Evolutionary conservation across 2,113 vertebrate genomes (phyloP).

Genomic region (Monopterus albus): DNA sequence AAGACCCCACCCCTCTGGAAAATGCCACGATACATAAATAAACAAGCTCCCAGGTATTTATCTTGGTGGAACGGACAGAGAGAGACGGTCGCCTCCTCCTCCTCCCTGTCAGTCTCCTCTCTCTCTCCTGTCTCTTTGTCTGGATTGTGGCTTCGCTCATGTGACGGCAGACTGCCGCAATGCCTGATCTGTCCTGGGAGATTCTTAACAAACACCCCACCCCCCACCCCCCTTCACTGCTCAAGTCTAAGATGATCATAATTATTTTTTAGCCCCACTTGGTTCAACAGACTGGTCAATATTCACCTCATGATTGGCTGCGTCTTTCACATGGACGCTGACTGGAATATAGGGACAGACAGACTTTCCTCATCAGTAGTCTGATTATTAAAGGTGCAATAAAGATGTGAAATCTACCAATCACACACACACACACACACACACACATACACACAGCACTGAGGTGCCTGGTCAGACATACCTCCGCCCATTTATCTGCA

Average conservation of each 20-base stretch:
- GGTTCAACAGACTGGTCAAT: slow-evolving; percentile 55
- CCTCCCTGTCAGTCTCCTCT: slow-evolving; percentile 49
- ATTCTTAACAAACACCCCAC: slow-evolving; percentile 73
- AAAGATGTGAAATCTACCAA: slow-evolving; percentile 31
- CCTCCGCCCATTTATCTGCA: slow-evolving; percentile 49
- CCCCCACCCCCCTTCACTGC: slow-evolving; percentile 6
- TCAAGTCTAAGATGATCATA: slow-evolving; percentile 56
- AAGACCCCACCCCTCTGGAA: slow-evolving; percentile 26
- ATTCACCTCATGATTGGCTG: slow-evolving; percentile 52
- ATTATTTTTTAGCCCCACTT: slow-evolving; percentile 49
- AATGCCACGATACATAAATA: slow-evolving; percentile 43
- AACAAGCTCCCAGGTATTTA: slow-evolving; percentile 64
- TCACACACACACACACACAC: not conserved
- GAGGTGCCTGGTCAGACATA: slow-evolving; percentile 37
- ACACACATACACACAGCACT: slow-evolving; percentile 10
- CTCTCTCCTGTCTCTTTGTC: slow-evolving; percentile 71
- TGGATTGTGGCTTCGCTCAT: slow-evolving; percentile 72
- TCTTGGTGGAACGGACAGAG: slow-evolving; percentile 32
- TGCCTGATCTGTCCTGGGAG: slow-evolving; percentile 76
- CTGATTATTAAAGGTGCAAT: slow-evolving; percentile 67
- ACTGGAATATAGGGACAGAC: slow-evolving; percentile 42
- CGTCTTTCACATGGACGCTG: slow-evolving; percentile 26
- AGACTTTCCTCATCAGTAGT: slow-evolving; percentile 49
- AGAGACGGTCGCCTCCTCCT: slow-evolving; percentile 9
- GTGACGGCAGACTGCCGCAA: slow-evolving; percentile 77